A percentile compares a stretch with the other conserved stretches of the same genome.
Evolutionary conservation across 1,140 invertebrate genomes (phyloP).

Genomic region (Conus betulinus): DNA sequence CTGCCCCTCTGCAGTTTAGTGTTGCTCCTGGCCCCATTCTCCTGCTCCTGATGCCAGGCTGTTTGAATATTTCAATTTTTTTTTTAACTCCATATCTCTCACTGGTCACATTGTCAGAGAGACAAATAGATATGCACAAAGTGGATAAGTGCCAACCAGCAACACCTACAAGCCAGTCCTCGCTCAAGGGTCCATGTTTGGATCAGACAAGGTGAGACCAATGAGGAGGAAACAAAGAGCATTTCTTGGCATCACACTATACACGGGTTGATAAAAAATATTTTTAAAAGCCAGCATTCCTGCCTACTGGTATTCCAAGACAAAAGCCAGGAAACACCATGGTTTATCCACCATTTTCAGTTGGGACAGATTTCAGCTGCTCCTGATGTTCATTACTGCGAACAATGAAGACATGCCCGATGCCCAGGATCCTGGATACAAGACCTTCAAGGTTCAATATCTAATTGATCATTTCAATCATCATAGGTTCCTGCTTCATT

Average conservation of each 20-base stretch:
- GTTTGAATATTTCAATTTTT: background rate
- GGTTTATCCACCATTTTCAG: constrained; percentile 16
- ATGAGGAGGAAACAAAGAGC: background rate
- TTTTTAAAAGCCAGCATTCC: background rate
- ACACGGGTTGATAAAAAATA: background rate
- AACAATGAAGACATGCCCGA: background rate
- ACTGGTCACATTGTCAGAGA: background rate
- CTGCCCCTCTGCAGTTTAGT: background rate
- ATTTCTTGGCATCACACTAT: background rate
- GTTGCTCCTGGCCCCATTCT: background rate
- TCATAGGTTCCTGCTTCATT: background rate
- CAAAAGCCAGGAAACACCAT: constrained; percentile 11
- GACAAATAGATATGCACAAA: background rate
- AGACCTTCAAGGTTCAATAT: background rate
- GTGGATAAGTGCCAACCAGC: background rate
- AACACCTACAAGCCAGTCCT: background rate
- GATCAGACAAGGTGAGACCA: background rate
- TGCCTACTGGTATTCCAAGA: constrained; percentile 2
- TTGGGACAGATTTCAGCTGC: background rate
- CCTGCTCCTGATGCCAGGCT: background rate
- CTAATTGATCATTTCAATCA: background rate
- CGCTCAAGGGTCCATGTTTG: background rate
- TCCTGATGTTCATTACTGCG: constrained; percentile 6
- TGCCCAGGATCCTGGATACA: background rate
- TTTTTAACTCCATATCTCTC: background rate